These are phyloP conservation scores for Anarhynchus alexandrinus DNA, from an alignment of 2,113 vertebrate genomes.

Conservation along the genomic window DNA sequence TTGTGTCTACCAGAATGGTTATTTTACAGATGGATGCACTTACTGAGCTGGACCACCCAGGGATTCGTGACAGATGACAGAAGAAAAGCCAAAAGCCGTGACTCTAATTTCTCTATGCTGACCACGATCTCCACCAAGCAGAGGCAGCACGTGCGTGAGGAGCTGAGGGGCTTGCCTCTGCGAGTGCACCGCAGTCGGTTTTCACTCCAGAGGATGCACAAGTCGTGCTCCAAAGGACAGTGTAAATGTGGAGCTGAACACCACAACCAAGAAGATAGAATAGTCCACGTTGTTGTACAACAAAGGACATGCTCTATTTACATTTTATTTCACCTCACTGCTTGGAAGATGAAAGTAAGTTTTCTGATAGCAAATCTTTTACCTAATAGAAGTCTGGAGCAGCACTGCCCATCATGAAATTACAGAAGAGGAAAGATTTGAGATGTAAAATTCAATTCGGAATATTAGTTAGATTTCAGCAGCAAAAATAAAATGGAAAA, in stretches of 20 bases:
- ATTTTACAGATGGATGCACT: background rate
- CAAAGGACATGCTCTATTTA: background rate
- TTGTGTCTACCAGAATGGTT: background rate
- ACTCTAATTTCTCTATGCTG: background rate
- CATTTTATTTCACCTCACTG: background rate
- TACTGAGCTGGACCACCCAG: background rate
- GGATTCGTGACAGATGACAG: background rate
- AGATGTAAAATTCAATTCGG: background rate
- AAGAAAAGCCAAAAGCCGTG: background rate
- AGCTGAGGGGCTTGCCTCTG: background rate
- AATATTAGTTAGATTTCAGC: background rate
- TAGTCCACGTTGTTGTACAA: background rate
- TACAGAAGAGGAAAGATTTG: background rate
- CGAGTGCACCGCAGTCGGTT: rapidly evolving
- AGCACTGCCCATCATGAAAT: background rate
- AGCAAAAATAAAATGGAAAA: background rate
- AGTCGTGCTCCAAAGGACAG: background rate
- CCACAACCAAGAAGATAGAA: no score
- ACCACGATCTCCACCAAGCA: background rate
- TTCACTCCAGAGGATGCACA: background rate
- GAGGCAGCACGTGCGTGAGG: background rate
- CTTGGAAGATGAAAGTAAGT: background rate
- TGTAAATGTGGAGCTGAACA: background rate
- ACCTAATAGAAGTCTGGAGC: background rate
- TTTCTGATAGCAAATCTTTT: background rate